These are phyloP conservation scores for Scelioninae gen. 2 DNA, from an alignment of 2,888 invertebrate species.

Conservation along the genomic window DNA sequence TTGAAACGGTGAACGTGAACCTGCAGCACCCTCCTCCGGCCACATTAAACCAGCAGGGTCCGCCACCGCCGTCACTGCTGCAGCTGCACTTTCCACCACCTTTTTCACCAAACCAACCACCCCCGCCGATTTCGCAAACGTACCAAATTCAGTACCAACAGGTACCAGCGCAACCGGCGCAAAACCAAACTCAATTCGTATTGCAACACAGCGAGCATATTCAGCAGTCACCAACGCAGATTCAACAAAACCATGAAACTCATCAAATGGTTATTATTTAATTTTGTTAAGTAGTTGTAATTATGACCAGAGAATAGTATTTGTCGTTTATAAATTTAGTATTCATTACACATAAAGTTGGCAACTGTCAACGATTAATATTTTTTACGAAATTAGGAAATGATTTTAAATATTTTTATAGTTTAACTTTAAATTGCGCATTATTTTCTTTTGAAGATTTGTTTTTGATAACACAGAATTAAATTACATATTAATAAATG, in stretches of 20 bases:
- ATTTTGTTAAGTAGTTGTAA: too few species aligned
- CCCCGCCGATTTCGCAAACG: conserved; percentile 73
- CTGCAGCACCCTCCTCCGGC: conserved; percentile 74
- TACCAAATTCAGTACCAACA: conserved; percentile 74
- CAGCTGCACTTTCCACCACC: conserved; percentile 74
- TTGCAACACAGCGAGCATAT: conserved; percentile 70
- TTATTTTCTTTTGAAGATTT: too few species aligned
- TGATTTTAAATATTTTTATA: too few species aligned
- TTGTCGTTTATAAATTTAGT: too few species aligned
- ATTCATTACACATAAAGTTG: too few species aligned
- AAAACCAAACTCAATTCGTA: conserved; percentile 72
- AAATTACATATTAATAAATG: too few species aligned
- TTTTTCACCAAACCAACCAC: conserved; percentile 73
- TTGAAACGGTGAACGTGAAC: conserved; percentile 72
- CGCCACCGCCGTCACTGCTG: conserved; percentile 70
- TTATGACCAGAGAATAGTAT: too few species aligned
- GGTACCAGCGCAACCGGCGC: conserved; percentile 70
- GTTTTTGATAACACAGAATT: too few species aligned
- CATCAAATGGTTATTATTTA: conserved; percentile 50
- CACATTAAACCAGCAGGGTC: conserved; percentile 71
- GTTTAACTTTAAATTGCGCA: too few species aligned
- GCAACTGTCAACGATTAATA: too few species aligned
- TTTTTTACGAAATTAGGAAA: too few species aligned
- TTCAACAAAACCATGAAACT: conserved; percentile 70
- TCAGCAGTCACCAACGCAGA: conserved; percentile 65